Conservation (phyloP, 2,888 invertebrate genomes). For the Pocota personata region DNA sequence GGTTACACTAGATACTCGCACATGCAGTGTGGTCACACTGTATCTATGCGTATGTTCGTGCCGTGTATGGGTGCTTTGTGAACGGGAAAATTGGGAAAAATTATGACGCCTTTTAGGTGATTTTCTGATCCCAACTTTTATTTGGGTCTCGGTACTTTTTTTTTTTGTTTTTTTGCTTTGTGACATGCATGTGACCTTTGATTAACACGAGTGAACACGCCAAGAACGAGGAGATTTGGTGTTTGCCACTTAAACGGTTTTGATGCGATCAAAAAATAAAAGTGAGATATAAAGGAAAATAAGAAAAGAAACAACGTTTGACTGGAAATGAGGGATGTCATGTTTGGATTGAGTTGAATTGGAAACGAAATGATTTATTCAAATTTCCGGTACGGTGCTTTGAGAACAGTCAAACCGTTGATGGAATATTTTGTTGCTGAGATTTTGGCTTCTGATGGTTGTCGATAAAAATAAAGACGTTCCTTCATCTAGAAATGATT, state of each 20-base stretch:
- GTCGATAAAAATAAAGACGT: background rate
- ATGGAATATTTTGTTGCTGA: background rate
- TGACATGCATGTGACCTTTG: conserved; percentile 27
- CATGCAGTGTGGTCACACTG: background rate
- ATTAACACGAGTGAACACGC: conserved; percentile 5
- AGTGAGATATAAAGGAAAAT: background rate
- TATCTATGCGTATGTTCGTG: background rate
- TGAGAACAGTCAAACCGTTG: background rate
- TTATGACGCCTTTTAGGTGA: conserved; percentile 12
- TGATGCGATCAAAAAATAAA: background rate
- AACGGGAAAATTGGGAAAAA: conserved; percentile 40
- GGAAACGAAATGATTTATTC: conserved; percentile 18
- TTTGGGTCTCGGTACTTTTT: too few relatives aligned
- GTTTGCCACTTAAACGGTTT: conserved; percentile 9
- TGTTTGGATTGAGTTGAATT: conserved; percentile 14
- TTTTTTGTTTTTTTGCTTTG: background rate
- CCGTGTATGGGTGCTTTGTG: conserved; percentile 8
- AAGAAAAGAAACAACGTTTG: background rate
- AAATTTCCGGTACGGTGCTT: conserved; percentile 25
- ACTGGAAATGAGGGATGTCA: conserved; percentile 4
- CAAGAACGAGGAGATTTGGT: background rate
- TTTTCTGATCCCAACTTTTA: background rate
- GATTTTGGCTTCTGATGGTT: background rate
- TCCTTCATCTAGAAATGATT: background rate
- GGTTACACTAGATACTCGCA: too few relatives aligned